Percentiles rank a stretch among this genome's conserved stretches.
Conservation (phyloP, 2,113 vertebrate genomes). For the Calyptommatus sinebrachiatus region DNA sequence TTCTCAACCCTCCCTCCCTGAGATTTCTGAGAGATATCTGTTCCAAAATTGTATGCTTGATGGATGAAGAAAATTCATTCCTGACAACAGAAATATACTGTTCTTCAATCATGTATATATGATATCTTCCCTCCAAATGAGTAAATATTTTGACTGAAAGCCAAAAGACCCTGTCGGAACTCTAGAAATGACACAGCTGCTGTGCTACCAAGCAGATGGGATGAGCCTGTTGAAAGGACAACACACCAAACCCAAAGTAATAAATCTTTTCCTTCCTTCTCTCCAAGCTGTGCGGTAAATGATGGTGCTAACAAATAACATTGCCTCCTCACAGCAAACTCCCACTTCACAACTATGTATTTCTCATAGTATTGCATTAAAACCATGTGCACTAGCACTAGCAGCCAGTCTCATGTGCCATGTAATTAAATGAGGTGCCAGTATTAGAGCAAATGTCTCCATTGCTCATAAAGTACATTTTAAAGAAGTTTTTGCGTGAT, state of each 20-base stretch:
- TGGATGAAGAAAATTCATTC: too few relatives aligned
- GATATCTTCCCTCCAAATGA: background rate
- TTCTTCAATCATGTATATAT: too few relatives aligned
- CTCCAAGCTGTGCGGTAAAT: background rate
- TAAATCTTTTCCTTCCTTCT: background rate
- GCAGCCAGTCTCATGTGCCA: background rate
- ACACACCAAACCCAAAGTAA: accelerated
- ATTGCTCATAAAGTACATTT: background rate
- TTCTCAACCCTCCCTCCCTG: background rate
- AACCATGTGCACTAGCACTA: background rate
- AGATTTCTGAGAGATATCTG: background rate
- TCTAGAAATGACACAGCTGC: background rate
- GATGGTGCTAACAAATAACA: background rate
- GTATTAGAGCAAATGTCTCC: background rate
- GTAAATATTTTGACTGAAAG: background rate
- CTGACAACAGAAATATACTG: too few relatives aligned
- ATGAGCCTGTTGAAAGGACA: accelerated
- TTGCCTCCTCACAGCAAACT: background rate
- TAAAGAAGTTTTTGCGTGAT: background rate
- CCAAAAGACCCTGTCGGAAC: background rate
- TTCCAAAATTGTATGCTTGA: too few relatives aligned
- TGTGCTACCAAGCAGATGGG: conserved; percentile 14
- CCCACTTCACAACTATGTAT: background rate
- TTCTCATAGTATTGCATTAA: background rate
- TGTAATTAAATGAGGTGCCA: background rate